Evolutionary conservation across 2,888 invertebrate species (phyloP).

Genomic region (Yponomeuta evonymella): DNA sequence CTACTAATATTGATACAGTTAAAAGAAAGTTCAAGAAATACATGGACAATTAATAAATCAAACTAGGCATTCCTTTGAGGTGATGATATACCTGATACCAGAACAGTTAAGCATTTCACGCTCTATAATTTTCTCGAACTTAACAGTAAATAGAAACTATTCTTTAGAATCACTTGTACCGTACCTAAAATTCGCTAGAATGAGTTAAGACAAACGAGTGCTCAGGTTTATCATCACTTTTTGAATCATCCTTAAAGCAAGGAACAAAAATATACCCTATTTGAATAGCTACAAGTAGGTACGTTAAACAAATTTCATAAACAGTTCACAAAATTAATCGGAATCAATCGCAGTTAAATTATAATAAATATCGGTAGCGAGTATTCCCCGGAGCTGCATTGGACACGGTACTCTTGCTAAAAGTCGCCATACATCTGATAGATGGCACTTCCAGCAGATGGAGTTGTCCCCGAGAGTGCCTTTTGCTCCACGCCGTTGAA

Average conservation of each 20-base stretch:
- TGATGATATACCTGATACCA: no score
- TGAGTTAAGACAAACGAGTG: no score
- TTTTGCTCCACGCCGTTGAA: conserved; percentile 62
- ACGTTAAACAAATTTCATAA: not conserved
- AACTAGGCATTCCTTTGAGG: not conserved
- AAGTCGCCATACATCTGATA: conserved; percentile 57
- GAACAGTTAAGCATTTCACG: no score
- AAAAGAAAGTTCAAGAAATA: not conserved
- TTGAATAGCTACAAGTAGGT: not conserved
- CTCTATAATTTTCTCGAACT: no score
- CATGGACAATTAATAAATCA: not conserved
- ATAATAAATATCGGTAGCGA: conserved; percentile 27
- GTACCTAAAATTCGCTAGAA: no score
- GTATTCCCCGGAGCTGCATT: conserved; percentile 50
- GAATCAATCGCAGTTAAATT: conserved; percentile 28
- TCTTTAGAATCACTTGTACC: no score
- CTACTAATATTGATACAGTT: not conserved
- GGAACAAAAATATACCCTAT: no score
- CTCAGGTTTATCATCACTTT: no score
- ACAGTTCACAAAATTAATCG: not conserved
- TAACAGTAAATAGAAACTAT: no score
- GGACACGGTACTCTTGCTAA: conserved; percentile 49
- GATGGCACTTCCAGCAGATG: conserved; percentile 66
- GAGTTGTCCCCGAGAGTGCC: conserved; percentile 64
- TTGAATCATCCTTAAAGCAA: no score